phyloP scores from a whole-genome alignment of 2,797 vertebrate species.

The Chelmon rostratus region DNA sequence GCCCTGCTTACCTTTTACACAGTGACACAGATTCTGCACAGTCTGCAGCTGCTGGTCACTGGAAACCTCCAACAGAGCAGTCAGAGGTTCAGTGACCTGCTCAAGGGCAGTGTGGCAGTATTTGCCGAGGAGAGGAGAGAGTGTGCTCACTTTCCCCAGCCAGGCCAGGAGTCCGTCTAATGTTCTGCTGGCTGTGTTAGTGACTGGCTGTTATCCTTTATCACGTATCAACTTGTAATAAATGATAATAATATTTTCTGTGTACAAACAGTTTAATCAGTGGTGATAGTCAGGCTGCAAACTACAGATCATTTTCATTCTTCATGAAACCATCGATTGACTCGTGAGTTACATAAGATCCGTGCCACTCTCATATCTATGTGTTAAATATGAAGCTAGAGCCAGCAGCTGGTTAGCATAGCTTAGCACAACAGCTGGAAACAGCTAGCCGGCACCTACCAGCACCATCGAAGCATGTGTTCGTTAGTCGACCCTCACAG shows the following conservation, averaged over 20 bases:
- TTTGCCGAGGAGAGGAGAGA: neutral
- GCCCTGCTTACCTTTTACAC: constrained; percentile 58
- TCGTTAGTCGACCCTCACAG: neutral
- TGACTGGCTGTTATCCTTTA: constrained; percentile 10
- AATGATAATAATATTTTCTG: neutral
- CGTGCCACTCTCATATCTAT: too few relatives aligned
- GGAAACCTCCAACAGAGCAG: constrained; percentile 22
- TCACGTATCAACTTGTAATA: neutral
- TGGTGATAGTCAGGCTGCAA: neutral
- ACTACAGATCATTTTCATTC: neutral
- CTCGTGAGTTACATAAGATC: too few relatives aligned
- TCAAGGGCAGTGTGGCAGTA: constrained; percentile 7
- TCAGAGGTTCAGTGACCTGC: constrained; percentile 33
- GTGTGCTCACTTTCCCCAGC: neutral
- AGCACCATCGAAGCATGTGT: too few relatives aligned
- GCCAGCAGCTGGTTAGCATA: neutral
- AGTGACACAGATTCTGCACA: constrained; percentile 49
- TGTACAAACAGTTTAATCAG: neutral
- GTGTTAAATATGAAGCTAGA: neutral
- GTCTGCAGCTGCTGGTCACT: constrained; percentile 2
- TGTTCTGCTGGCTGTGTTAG: neutral
- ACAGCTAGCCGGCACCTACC: neutral
- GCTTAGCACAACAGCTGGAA: neutral
- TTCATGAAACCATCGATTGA: too few relatives aligned
- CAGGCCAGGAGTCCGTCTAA: neutral